A percentile compares a stretch with the other conserved stretches of the same genome.
Conservation (phyloP, 2,797 vertebrate species). For the Neomorphus geoffroyi region DNA sequence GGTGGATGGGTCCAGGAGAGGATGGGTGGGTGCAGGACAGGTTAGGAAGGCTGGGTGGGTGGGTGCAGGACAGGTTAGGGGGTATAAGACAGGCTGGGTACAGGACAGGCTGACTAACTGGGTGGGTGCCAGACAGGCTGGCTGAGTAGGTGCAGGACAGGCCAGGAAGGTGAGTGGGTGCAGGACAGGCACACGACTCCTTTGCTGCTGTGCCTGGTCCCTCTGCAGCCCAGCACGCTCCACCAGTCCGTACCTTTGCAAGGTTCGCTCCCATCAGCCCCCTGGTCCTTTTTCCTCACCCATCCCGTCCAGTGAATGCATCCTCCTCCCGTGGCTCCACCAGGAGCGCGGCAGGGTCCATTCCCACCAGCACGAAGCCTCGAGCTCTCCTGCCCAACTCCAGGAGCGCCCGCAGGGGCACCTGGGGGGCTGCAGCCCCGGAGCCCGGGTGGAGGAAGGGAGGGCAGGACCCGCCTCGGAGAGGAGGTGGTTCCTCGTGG, state of each 20-base stretch:
- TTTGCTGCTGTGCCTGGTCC: neutral
- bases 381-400: neutral
- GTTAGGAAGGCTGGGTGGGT: too few relatives aligned
- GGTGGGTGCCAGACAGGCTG: too few relatives aligned
- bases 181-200: neutral
- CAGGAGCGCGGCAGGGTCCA: neutral
- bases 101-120: too few relatives aligned
- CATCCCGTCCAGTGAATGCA: neutral
- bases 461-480: neutral
- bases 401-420: neutral
- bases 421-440: neutral
- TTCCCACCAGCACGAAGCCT: neutral
- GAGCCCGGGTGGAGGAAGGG: neutral
- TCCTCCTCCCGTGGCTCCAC: neutral
- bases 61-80: too few relatives aligned
- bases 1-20: too few relatives aligned
- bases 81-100: too few relatives aligned
- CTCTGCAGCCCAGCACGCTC: neutral
- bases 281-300: neutral
- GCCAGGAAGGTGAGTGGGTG: too few relatives aligned
- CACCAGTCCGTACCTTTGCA: neutral
- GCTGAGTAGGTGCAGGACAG: too few relatives aligned
- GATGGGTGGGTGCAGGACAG: too few relatives aligned
- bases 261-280: too few relatives aligned
- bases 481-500: slow-evolving; percentile 19